A percentile compares a stretch with the other conserved stretches of the same genome.
phyloP scores from a whole-genome alignment of 2,113 vertebrate genomes.

The Deroptyus accipitrinus region DNA sequence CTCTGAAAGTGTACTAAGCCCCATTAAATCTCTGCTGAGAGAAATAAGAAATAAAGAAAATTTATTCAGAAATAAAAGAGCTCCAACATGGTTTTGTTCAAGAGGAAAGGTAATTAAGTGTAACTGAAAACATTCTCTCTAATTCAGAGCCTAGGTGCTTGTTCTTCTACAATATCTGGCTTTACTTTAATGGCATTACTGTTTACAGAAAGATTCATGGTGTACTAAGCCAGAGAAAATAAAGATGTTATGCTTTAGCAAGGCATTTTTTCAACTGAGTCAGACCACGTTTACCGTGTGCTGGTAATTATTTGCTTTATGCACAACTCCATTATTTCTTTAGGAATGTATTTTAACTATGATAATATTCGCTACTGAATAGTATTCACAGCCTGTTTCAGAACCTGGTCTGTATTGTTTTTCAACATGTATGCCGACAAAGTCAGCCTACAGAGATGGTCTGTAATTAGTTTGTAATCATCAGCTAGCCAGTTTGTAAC shows the following conservation, averaged over 20 bases:
- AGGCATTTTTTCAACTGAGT: background rate
- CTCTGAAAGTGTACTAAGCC: background rate
- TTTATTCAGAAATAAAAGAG: background rate
- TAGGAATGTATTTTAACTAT: background rate
- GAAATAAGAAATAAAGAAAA: background rate
- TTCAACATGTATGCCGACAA: background rate
- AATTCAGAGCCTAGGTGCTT: background rate
- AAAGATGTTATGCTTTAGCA: background rate
- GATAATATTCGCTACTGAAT: background rate
- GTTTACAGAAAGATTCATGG: background rate
- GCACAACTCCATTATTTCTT: background rate
- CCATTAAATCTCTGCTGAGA: background rate
- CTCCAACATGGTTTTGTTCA: background rate
- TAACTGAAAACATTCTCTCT: background rate
- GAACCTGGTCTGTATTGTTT: background rate
- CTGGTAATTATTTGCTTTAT: background rate
- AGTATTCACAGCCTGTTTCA: background rate
- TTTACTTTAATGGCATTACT: background rate
- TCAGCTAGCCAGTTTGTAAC: background rate
- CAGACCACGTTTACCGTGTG: background rate
- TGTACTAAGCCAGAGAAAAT: background rate
- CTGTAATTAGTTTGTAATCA: background rate
- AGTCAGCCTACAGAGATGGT: background rate
- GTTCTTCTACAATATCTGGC: background rate
- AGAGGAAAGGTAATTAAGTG: background rate